Evolutionary conservation across 2,888 invertebrate species (phyloP).

Genomic region (Eretmocerus hayati): DNA sequence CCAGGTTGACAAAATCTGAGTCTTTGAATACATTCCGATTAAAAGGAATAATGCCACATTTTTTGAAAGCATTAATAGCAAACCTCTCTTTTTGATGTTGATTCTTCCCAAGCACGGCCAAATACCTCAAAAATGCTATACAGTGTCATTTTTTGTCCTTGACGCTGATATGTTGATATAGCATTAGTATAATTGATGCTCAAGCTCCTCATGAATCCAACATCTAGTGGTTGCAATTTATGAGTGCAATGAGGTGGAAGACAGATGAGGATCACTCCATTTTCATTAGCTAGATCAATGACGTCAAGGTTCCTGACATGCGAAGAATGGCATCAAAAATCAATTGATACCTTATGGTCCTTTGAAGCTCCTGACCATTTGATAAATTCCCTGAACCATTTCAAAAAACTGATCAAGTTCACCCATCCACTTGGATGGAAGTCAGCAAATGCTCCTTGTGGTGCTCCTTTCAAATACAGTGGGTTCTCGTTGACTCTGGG

Average conservation of each 20-base stretch:
- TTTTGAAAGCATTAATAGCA: no score
- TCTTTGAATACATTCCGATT: no score
- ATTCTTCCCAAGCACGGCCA: no score
- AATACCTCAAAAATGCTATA: no score
- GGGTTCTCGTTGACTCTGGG: background rate
- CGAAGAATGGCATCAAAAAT: background rate
- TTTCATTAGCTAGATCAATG: no score
- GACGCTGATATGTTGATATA: no score
- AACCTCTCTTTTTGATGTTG: no score
- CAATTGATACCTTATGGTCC: background rate
- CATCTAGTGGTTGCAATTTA: background rate
- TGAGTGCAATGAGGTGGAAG: background rate
- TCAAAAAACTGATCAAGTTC: background rate
- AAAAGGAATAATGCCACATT: no score
- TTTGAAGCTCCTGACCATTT: background rate
- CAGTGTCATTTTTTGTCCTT: no score
- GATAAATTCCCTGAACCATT: background rate
- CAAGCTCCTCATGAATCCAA: background rate
- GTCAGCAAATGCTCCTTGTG: background rate
- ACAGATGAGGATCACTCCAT: background rate
- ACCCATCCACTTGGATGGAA: background rate
- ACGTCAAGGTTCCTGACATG: background rate
- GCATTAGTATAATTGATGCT: background rate
- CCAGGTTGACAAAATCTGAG: no score
- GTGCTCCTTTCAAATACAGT: background rate